Evolutionary conservation across 2,797 vertebrate genomes (phyloP).

Genomic region (Parotocinclus haroldoi): DNA sequence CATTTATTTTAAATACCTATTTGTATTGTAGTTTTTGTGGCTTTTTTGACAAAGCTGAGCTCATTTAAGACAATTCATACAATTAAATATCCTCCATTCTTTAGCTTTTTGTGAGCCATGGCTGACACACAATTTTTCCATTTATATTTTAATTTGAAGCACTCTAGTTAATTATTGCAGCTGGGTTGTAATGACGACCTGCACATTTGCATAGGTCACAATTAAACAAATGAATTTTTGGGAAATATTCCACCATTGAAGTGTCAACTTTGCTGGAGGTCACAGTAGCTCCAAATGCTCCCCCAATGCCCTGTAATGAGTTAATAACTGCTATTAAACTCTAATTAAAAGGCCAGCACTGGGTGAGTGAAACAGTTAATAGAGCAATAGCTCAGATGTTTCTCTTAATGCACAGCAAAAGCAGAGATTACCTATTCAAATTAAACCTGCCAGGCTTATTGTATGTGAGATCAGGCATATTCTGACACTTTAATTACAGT

Average conservation of each 20-base stretch:
- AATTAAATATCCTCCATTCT: constrained; percentile 77
- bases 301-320: constrained; percentile 88
- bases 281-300: constrained; percentile 82
- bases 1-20: no score
- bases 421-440: constrained; percentile 69
- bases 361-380: constrained; percentile 83
- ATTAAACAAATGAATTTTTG: constrained; percentile 88
- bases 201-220: constrained; percentile 89
- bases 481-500: constrained; percentile 87
- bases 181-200: constrained; percentile 86
- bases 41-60: constrained; percentile 57
- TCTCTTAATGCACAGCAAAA: constrained; percentile 79
- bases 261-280: constrained; percentile 90
- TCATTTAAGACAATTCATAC: constrained; percentile 82
- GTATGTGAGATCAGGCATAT: constrained; percentile 68
- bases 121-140: constrained; percentile 76
- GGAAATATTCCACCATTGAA: constrained; percentile 88
- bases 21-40: not conserved
- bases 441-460: constrained; percentile 75
- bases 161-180: constrained; percentile 87
- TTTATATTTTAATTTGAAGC: constrained; percentile 85
- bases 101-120: constrained; percentile 60
- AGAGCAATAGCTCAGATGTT: constrained; percentile 79
- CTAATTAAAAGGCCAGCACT: constrained; percentile 85
- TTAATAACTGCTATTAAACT: constrained; percentile 93